Evolutionary conservation across 2,797 vertebrate species (phyloP), one percentile per base, ranked within the genome.

Genomic region (Sciurus vulgaris): DNA sequence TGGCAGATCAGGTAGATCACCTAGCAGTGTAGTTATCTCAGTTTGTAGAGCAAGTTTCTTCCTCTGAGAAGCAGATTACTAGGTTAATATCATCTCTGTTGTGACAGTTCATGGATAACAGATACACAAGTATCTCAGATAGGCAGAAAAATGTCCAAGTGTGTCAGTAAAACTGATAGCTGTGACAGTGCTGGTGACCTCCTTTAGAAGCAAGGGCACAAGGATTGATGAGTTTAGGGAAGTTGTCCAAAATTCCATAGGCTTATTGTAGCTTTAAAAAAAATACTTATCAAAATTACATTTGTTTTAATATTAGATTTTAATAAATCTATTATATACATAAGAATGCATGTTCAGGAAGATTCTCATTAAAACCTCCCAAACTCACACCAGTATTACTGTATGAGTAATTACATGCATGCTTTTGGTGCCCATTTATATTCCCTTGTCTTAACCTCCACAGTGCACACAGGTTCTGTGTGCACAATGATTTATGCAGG

Each of bases 11-110:
- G 38, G 84, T 17, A 15, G 82, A 86, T 18, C 15, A 28, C 24
- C 70, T 18, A 70, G 22, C 56, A 93, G 82, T 96, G 49, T 14
- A 7, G 38, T 59, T 73, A 94, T 0, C 89, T 28, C 38, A 83
- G 2, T 28, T 14, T 93, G 70, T 33, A 92, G 44, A 73, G 70
- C 78, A 59, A 38, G 2, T 49, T 73, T 84, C 63, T 49, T 85
- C 87, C 41, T 56, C 96, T 93, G 49, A 74, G 38, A 92, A 87
- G 51, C n/a, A 83, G 61, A 90, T 59, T 51, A 65, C 47, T 47
- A 73, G 47, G 20, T 86, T 85, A 95, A 89, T 89, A 82, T 51
- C 47, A 94, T 81, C 26, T 56, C n/a, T 73, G 4, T 7, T 35
- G 26, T 65, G 61, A 26, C 65, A 67, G n/a, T 79, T 86, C 81